phyloP scores from a whole-genome alignment of 2,797 vertebrate genomes.

The Rhabdophis nuchalis region DNA sequence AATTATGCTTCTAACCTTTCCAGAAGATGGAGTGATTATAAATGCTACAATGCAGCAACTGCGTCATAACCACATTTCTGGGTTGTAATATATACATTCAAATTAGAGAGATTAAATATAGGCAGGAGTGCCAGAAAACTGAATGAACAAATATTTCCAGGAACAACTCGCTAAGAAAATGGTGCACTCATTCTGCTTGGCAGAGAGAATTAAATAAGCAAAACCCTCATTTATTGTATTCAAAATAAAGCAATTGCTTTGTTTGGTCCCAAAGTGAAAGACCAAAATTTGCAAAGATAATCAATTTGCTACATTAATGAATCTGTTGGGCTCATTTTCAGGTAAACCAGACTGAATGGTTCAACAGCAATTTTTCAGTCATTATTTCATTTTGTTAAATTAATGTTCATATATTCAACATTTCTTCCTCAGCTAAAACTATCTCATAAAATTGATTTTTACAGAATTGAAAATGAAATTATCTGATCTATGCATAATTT shows the following conservation, averaged over 20 bases:
- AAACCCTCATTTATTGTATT: neutral
- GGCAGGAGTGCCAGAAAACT: neutral
- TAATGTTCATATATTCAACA: neutral
- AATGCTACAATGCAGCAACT: neutral
- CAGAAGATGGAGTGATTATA: neutral
- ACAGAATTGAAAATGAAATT: neutral
- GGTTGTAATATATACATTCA: neutral
- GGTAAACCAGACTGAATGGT: neutral
- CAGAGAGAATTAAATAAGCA: neutral
- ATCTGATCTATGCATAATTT: neutral
- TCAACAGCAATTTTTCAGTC: neutral
- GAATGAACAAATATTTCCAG: neutral
- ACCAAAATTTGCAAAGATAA: neutral
- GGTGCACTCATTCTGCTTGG: neutral
- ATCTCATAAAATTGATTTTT: neutral
- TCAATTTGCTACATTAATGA: neutral
- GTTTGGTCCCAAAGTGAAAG: neutral
- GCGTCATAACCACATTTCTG: neutral
- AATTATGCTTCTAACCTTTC: neutral
- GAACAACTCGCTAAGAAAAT: neutral
- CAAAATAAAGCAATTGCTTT: neutral
- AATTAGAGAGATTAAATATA: neutral
- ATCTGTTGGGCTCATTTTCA: neutral
- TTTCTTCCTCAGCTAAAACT: neutral
- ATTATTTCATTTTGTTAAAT: neutral